Evolutionary conservation across 2,113 vertebrate species (phyloP).

Genomic region (Marcusenius ussheri): DNA sequence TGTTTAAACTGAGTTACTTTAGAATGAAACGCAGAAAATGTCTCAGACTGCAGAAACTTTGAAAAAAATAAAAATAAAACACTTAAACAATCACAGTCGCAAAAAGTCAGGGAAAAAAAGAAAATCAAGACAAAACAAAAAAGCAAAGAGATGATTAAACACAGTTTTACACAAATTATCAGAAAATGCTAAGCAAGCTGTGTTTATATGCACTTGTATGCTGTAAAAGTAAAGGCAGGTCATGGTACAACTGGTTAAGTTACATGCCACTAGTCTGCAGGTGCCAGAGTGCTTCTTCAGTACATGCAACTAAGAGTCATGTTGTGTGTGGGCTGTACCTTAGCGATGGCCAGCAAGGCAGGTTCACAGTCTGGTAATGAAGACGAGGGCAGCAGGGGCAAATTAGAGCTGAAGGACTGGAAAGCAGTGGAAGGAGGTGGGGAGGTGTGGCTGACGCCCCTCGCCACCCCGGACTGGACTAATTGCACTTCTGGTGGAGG

Average conservation of each 20-base stretch:
- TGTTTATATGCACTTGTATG: not conserved
- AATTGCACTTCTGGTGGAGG: slow-evolving; percentile 43
- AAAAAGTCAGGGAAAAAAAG: not conserved
- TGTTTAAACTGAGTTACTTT: not conserved
- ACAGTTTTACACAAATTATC: not conserved
- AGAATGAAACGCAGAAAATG: not conserved
- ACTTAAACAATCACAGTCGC: not conserved
- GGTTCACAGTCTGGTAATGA: slow-evolving; percentile 62
- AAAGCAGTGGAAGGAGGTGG: slow-evolving; percentile 49
- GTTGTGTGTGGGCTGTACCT: slow-evolving; percentile 53
- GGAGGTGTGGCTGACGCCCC: slow-evolving; percentile 44
- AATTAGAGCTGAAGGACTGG: slow-evolving; percentile 58
- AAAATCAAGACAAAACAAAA: not conserved
- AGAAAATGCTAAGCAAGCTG: not conserved
- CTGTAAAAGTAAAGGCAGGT: not conserved
- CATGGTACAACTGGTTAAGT: not conserved
- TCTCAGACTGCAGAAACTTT: not conserved
- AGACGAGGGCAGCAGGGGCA: slow-evolving; percentile 53
- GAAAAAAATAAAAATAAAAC: not conserved
- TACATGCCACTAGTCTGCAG: not conserved
- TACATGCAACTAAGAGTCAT: not conserved
- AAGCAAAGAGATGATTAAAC: not conserved
- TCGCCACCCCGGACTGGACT: slow-evolving; percentile 40
- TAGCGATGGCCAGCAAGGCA: slow-evolving; percentile 56
- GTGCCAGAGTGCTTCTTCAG: not conserved